Evolutionary conservation across 2,113 vertebrate species (phyloP).

Genomic region (Toxotes jaculatrix): DNA sequence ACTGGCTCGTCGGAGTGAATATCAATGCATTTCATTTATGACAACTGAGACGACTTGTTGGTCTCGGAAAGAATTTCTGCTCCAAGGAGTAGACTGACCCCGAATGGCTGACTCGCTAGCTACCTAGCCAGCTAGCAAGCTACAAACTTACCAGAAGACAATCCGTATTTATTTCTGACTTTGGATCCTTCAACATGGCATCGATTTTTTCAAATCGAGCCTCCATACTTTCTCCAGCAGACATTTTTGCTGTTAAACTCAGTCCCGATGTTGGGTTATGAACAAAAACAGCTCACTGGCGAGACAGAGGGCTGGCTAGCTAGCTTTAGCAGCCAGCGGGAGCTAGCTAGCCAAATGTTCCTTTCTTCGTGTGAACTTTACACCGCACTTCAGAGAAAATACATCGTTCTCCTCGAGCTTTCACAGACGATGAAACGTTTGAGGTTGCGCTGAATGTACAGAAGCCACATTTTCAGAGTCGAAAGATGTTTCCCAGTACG

Average conservation of each 20-base stretch:
- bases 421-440: conserved; percentile 60
- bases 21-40: conserved; percentile 45
- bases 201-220: conserved; percentile 98
- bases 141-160: conserved; percentile 95
- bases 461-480: conserved; percentile 79
- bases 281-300: conserved; percentile 68
- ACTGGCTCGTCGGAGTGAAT: neutral
- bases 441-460: conserved; percentile 53
- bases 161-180: conserved; percentile 98
- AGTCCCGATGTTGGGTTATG: conserved; percentile 51
- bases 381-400: conserved; percentile 75
- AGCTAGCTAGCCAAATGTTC: conserved; percentile 81
- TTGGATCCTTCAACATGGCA: conserved; percentile 94
- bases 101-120: conserved; percentile 62
- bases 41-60: conserved; percentile 54
- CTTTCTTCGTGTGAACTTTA: conserved; percentile 78
- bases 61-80: conserved; percentile 60
- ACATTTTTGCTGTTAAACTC: conserved; percentile 85
- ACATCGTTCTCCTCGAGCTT: conserved; percentile 70
- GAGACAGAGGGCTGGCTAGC: conserved; percentile 72
- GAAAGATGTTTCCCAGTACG: conserved; percentile 42
- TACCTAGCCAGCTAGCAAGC: conserved; percentile 47
- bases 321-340: conserved; percentile 71
- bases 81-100: conserved; percentile 73
- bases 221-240: conserved; percentile 92